Conservation (phyloP, 2,888 invertebrate genomes). For the Galerucella calmariensis region DNA sequence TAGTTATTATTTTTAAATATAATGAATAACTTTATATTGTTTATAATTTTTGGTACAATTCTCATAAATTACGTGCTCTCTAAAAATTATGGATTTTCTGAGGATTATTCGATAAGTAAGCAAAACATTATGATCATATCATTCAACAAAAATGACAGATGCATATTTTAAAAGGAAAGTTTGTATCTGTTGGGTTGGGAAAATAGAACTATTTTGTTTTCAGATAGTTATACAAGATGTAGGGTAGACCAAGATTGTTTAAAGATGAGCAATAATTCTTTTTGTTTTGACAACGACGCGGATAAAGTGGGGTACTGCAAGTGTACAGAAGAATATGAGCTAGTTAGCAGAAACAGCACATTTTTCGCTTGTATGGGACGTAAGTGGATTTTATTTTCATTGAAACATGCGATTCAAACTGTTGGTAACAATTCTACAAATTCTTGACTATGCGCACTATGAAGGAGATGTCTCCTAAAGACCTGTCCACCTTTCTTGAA, state of each 20-base stretch:
- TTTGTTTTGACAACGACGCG: constrained; percentile 59
- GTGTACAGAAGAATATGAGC: constrained; percentile 62
- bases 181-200: too few relatives aligned
- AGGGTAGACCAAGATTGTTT: constrained; percentile 55
- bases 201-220: constrained; percentile 26
- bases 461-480: too few relatives aligned
- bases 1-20: background rate
- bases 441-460: too few relatives aligned
- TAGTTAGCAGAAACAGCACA: constrained; percentile 59
- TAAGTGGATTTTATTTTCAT: constrained; percentile 47
- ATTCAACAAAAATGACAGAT: too few relatives aligned
- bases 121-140: background rate
- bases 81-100: background rate
- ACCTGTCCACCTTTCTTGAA: too few relatives aligned
- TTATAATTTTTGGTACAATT: background rate
- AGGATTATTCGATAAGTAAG: background rate
- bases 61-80: background rate
- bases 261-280: constrained; percentile 53
- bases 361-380: constrained; percentile 63
- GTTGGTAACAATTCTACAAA: too few relatives aligned
- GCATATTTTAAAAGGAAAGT: too few relatives aligned
- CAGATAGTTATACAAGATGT: constrained; percentile 54
- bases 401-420: too few relatives aligned
- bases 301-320: constrained; percentile 59
- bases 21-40: background rate